Evolutionary conservation across 2,113 vertebrate species (phyloP), one percentile per base, ranked within the genome.

Genomic region (Nycticryphes semicollaris): DNA sequence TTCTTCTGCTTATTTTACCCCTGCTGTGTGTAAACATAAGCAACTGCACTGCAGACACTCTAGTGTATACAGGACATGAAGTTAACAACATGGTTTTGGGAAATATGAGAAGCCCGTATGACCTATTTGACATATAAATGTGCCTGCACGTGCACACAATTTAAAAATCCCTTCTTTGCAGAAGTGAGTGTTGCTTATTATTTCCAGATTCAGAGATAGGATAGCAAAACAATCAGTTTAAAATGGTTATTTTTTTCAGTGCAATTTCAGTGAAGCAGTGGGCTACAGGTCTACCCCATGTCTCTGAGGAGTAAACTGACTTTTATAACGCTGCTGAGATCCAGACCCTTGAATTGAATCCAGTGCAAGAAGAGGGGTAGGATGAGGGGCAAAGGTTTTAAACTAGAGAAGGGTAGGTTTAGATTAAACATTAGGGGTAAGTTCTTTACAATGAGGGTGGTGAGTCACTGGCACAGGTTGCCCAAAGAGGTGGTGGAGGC

Each of bases 1-100:
- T 90, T 89, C 19, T 93, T 75, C 24, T 54, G 23, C 16, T 63
- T 83, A 35, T 86, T 92, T 92, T 70, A 80, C 45, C 73, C 7
- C 35, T 37, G 11, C 33, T 77, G 23, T 33, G 21, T 56, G 17
- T 41, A 77, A 84, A 75, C 33, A 31, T 47, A 51, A 77, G 33
- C 37, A 51, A 63, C 12, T 15, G 13, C 57, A 27, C 30, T 4
- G 5, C 50, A 87, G n/a, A 28, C 16, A 50, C n/a, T 39, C 37
- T 14, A 60, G 5, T 53, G 17, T 81, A 66, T 12, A 51, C 9
- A 64, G 23, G 23, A 63, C n/a, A 27, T 12, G 20, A 89, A 63
- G 1, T 53, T 43, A 62, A 25, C 5, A 39, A 30, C 5, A 47
- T 14, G 15, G 11, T 88, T 92, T 77, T 22, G 45, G 43, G 30